phyloP scores from a whole-genome alignment of 2,888 invertebrate species.

The Aspidiotus destructor region DNA sequence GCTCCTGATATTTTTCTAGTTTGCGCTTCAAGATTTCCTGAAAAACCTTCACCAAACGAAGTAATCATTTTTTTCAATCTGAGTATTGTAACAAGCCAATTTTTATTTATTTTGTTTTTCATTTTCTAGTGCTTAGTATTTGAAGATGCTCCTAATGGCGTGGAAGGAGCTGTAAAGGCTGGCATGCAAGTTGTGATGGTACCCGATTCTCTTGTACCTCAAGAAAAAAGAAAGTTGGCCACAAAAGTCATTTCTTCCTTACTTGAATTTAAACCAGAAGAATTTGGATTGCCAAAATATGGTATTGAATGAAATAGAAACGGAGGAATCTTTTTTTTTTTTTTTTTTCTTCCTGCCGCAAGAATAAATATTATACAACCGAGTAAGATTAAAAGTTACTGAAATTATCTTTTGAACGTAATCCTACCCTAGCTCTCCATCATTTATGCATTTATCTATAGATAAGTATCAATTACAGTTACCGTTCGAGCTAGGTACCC shows the following conservation, averaged over 20 bases:
- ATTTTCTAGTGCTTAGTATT: constrained; percentile 65
- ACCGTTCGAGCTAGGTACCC: no score
- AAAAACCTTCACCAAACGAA: constrained; percentile 6
- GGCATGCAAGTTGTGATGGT: constrained; percentile 83
- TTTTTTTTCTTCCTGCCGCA: no score
- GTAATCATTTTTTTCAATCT: not conserved
- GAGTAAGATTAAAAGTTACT: no score
- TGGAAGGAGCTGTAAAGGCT: constrained; percentile 63
- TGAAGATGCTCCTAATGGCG: constrained; percentile 88
- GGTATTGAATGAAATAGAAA: no score
- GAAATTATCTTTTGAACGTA: no score
- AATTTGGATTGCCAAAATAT: constrained; percentile 69
- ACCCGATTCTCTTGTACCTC: constrained; percentile 52
- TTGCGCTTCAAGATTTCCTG: constrained; percentile 13
- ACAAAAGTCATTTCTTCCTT: constrained; percentile 62
- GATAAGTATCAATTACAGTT: no score
- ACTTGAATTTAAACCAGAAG: constrained; percentile 68
- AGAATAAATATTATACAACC: no score
- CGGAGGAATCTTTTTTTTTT: no score
- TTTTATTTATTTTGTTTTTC: not conserved
- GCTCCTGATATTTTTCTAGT: constrained; percentile 15
- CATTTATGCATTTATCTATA: no score
- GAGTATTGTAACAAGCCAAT: not conserved
- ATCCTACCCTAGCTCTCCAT: no score
- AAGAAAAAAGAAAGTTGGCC: constrained; percentile 49